These are phyloP conservation scores for Polydrusus cervinus DNA, from an alignment of 2,888 invertebrate species.

Conservation along the genomic window DNA sequence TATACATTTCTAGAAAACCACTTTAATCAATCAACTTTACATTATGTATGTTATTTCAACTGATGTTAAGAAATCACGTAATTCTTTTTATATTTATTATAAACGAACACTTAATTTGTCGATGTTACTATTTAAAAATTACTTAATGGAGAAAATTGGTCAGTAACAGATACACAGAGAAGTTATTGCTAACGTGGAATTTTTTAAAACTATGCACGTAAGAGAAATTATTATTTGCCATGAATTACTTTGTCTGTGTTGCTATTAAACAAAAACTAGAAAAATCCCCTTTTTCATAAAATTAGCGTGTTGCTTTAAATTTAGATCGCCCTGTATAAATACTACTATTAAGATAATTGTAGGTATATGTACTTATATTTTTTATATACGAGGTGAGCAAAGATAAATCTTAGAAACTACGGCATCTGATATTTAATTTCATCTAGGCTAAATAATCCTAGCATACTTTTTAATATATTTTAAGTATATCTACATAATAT, in stretches of 20 bases:
- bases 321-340: conserved; percentile 20
- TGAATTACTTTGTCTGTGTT: too few species aligned
- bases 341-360: not conserved
- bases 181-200: conserved; percentile 29
- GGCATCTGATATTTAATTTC: not conserved
- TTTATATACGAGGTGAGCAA: conserved; percentile 32
- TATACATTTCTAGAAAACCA: too few species aligned
- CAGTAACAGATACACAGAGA: conserved; percentile 33
- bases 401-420: conserved; percentile 7
- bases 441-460: conserved; percentile 3
- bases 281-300: too few species aligned
- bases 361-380: conserved; percentile 6
- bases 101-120: conserved; percentile 30
- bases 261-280: too few species aligned
- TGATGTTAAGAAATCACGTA: too few species aligned
- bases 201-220: too few species aligned
- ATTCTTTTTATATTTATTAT: not conserved
- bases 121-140: conserved; percentile 30
- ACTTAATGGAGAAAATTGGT: conserved; percentile 26
- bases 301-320: conserved; percentile 1
- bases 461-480: conserved; percentile 14
- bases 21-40: too few species aligned
- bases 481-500: conserved; percentile 2
- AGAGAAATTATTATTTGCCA: too few species aligned
- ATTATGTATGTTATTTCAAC: too few species aligned